phyloP scores from a whole-genome alignment of 2,888 invertebrate genomes.

The Nymphalis urticae region DNA sequence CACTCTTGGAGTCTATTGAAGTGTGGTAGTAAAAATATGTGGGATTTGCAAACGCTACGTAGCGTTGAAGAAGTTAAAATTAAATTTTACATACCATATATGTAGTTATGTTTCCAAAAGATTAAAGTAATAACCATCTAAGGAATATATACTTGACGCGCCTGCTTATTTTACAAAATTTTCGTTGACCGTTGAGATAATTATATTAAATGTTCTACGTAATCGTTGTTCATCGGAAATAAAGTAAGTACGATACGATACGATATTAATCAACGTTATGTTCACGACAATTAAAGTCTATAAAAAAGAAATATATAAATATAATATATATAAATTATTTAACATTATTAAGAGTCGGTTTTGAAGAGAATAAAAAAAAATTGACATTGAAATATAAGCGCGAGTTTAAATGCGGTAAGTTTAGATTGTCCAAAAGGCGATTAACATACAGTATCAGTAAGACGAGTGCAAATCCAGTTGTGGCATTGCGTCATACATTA shows the following conservation, averaged over 20 bases:
- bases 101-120: conserved; percentile 1
- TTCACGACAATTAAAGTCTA: neutral
- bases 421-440: conserved; percentile 39
- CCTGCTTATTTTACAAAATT: conserved; percentile 14
- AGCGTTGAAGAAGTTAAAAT: neutral
- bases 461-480: conserved; percentile 75
- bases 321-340: too few species aligned
- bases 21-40: too few species aligned
- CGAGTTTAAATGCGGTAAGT: conserved; percentile 14
- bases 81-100: neutral
- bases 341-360: neutral
- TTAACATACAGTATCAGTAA: conserved; percentile 58
- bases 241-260: neutral
- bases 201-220: conserved; percentile 15
- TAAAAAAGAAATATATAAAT: too few species aligned
- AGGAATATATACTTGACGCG: neutral
- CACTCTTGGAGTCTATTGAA: too few species aligned
- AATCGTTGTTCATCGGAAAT: neutral
- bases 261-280: neutral
- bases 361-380: neutral
- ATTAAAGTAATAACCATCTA: conserved; percentile 10
- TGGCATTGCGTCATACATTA: conserved; percentile 74
- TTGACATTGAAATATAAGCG: conserved; percentile 10
- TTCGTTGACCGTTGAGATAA: conserved; percentile 12
- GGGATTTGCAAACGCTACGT: too few species aligned